Evolutionary conservation across 2,113 vertebrate species (phyloP).

Genomic region (Isichthys henryi): DNA sequence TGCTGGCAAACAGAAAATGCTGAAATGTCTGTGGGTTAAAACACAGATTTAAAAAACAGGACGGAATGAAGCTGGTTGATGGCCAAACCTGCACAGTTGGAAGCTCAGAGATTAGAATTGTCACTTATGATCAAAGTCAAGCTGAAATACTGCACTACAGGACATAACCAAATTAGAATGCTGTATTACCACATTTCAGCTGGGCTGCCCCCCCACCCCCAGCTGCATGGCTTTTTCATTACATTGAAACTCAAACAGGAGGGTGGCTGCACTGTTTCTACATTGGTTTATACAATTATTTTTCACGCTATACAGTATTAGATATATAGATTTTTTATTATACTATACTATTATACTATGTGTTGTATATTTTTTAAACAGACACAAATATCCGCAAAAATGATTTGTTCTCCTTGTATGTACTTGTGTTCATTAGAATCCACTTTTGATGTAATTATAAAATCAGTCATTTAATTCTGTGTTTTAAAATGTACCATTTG

Average conservation of each 20-base stretch:
- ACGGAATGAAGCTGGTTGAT: constrained; percentile 42
- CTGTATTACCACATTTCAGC: constrained; percentile 52
- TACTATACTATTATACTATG: neutral
- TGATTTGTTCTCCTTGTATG: neutral
- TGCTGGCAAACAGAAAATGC: neutral
- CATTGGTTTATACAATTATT: neutral
- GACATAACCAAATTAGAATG: constrained; percentile 52
- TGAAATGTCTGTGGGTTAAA: constrained; percentile 2
- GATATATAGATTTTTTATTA: neutral
- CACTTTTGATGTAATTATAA: neutral
- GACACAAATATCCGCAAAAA: neutral
- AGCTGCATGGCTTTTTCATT: constrained; percentile 16
- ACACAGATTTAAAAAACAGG: neutral
- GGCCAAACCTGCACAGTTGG: constrained; percentile 51
- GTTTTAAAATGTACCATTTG: neutral
- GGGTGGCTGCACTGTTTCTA: neutral
- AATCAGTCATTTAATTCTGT: neutral
- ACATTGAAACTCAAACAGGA: constrained; percentile 22
- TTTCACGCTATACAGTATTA: neutral
- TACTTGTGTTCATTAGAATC: neutral
- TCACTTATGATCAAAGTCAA: constrained; percentile 62
- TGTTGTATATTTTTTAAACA: neutral
- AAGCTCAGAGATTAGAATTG: constrained; percentile 65
- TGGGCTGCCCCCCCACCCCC: constrained; percentile 33
- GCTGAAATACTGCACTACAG: constrained; percentile 51